Percentiles rank a stretch among this genome's conserved stretches.
Evolutionary conservation across 2,888 invertebrate genomes (phyloP).

Genomic region (Spodoptera exigua): DNA sequence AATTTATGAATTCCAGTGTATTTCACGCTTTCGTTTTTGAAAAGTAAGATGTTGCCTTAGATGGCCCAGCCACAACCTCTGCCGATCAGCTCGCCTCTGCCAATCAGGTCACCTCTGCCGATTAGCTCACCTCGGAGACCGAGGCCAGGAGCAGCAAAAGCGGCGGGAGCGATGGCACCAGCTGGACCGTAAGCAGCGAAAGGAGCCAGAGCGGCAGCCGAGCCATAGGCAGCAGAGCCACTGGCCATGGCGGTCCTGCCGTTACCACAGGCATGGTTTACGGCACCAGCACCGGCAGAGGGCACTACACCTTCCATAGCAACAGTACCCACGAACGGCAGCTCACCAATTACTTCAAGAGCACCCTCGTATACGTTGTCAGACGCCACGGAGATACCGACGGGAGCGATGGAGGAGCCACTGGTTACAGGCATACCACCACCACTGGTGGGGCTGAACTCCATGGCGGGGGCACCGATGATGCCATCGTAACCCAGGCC

Average conservation of each 20-base stretch:
- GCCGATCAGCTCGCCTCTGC: no score
- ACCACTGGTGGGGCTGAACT: slow-evolving; percentile 37
- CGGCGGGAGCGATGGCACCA: no score
- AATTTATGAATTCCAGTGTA: no score
- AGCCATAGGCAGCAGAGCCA: slow-evolving; percentile 11
- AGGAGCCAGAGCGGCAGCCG: slow-evolving; percentile 1
- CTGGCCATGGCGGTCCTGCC: slow-evolving; percentile 57
- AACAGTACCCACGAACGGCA: slow-evolving; percentile 72
- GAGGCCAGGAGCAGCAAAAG: slow-evolving; percentile 8
- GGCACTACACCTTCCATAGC: slow-evolving; percentile 68
- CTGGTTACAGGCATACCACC: slow-evolving; percentile 41
- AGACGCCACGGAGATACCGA: slow-evolving; percentile 42
- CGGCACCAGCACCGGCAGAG: slow-evolving; percentile 64
- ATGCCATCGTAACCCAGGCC: slow-evolving; percentile 18
- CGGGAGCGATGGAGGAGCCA: slow-evolving; percentile 33
- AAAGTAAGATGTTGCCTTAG: no score
- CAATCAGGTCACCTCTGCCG: neutral
- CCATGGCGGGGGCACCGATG: slow-evolving; percentile 6
- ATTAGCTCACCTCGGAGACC: neutral
- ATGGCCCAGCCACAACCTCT: no score
- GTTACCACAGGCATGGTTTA: slow-evolving; percentile 69
- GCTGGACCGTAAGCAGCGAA: no score
- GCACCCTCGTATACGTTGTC: slow-evolving; percentile 46
- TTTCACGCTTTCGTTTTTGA: no score
- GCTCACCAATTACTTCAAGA: slow-evolving; percentile 63